Base-by-base conservation (phyloP, 2,888 invertebrate genomes). In the Eudemis profundana region DNA sequence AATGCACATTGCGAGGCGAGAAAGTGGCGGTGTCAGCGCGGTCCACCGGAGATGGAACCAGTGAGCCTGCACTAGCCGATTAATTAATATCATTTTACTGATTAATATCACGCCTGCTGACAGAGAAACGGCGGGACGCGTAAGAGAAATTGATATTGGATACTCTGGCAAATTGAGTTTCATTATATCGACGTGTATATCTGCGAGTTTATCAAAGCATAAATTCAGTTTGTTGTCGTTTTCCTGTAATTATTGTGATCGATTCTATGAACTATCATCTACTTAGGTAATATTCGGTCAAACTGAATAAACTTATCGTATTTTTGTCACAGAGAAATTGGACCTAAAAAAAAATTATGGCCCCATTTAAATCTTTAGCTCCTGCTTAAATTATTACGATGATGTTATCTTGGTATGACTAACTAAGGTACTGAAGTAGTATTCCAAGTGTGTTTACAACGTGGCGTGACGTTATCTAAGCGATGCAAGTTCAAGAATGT, bases 11-110 rank as follows among this genome's bases (percentile, higher is more conserved):
- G 56, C 19, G 42, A 83, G 87, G 83, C 83, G 86, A 83, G 89
- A 89, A 88, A 89, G 88, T 86, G 81, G 69, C 67, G 69, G 69
- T 54, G 47, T 33, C 70, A 69, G 70, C 72, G 81, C 83, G 87
- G 78, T 77, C 68, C 73, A 73, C 14, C 73, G 77, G 73, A 81
- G 77, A 79, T 70, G 75, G 72, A 76, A 74, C 69, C 62, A 63
- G 69, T 68, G 71, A 72, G 66, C 68, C 59, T 67, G 69, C 71
- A 69, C 68, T 66, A 70, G 64, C 69, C 66, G 68, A 70, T 64
- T 68, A 49, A 49, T 61, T 56, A 42, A 61, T 56, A 60, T 38
- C 47, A 66, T 61, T 36, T 33, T 40, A 62, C 36, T 42, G 53
- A 61, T 56, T 61, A 57, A 66, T 53, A 67, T 61, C 46, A 53